Conservation (phyloP, 2,888 invertebrate species). For the Oxytorus armatus region DNA sequence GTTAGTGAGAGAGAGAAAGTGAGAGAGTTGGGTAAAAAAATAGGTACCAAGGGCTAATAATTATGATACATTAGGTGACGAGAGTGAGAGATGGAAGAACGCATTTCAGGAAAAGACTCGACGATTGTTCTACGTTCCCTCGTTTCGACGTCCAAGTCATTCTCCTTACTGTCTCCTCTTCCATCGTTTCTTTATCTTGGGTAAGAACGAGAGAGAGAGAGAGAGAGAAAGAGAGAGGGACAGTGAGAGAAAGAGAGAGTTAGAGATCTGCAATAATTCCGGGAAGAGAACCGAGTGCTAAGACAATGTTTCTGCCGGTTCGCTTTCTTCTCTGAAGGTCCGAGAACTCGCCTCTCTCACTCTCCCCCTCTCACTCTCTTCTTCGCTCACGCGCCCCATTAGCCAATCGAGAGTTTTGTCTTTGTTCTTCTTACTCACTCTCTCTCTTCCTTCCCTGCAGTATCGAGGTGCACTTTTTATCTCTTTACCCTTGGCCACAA, state of each 20-base stretch:
- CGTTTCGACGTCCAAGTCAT: conserved; percentile 47
- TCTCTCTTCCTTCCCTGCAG: conserved; percentile 17
- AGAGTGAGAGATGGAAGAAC: conserved; percentile 76
- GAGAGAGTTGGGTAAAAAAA: conserved; percentile 70
- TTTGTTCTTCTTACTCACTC: conserved; percentile 26
- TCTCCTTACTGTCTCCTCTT: conserved; percentile 45
- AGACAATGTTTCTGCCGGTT: conserved; percentile 71
- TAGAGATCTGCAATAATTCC: conserved; percentile 67
- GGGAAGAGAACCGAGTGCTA: conserved; percentile 68
- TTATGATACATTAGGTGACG: conserved; percentile 84
- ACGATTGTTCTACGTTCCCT: conserved; percentile 43
- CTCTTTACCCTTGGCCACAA: conserved; percentile 57
- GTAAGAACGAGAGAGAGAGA: conserved; percentile 5
- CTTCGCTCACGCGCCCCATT: conserved; percentile 46
- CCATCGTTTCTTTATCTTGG: conserved; percentile 31
- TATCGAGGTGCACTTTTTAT: conserved; percentile 52
- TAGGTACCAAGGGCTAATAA: conserved; percentile 80
- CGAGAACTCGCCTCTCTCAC: conserved; percentile 61
- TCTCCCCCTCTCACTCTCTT: conserved; percentile 49
- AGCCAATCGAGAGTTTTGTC: conserved; percentile 50
- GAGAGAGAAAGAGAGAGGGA: conserved; percentile 25
- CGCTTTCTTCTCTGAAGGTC: conserved; percentile 67
- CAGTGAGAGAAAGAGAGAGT: conserved; percentile 51
- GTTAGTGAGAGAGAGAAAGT: conserved; percentile 42
- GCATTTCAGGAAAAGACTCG: conserved; percentile 70